Percentiles rank a stretch among this genome's conserved stretches.
Evolutionary conservation across 2,888 invertebrate genomes (phyloP).

Genomic region (Strigamia crassipes): DNA sequence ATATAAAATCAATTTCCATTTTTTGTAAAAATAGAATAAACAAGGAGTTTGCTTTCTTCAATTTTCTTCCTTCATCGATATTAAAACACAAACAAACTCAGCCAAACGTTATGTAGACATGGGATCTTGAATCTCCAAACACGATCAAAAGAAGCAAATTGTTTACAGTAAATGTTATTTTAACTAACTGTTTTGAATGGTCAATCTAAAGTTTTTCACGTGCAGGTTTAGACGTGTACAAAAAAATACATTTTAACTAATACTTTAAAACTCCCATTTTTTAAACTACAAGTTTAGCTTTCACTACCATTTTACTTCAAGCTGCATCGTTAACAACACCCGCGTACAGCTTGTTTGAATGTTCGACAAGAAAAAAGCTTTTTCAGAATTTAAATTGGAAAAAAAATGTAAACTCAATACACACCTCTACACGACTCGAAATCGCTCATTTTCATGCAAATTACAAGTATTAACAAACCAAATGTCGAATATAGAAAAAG

Average conservation of each 20-base stretch:
- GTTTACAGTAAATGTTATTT: no score
- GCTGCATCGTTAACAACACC: neutral
- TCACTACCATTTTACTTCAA: neutral
- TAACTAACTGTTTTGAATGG: no score
- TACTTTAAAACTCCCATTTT: neutral
- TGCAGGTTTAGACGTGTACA: neutral
- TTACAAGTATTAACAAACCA: slow-evolving; percentile 1
- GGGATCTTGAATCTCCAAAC: no score
- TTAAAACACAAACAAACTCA: neutral
- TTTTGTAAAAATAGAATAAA: no score
- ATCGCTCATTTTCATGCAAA: slow-evolving; percentile 7
- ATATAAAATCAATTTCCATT: no score
- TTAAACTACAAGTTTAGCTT: neutral
- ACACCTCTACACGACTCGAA: neutral
- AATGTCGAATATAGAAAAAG: neutral
- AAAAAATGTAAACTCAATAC: neutral
- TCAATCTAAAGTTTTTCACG: no score
- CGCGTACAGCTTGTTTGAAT: neutral
- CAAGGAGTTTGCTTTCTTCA: no score
- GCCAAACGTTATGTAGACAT: no score
- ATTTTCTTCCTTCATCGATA: no score
- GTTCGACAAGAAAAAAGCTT: neutral
- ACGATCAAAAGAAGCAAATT: no score
- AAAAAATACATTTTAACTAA: neutral
- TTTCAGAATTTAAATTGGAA: neutral